Conservation (phyloP, 2,888 invertebrate genomes). For the Leucophora obtusa region DNA sequence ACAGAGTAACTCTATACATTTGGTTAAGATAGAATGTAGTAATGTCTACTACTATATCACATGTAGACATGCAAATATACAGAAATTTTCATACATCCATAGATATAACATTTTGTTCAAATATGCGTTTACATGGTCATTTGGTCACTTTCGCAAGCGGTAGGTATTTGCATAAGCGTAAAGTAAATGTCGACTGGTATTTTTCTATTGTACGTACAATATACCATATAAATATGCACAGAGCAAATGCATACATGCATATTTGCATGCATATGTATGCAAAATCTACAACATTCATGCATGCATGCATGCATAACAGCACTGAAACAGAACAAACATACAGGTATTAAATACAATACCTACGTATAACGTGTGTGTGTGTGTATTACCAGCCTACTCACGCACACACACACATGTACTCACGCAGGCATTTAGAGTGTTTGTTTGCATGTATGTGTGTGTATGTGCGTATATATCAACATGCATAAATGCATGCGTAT, state of each 20-base stretch:
- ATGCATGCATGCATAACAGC: conserved; percentile 40
- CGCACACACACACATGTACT: conserved; percentile 24
- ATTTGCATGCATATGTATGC: conserved; percentile 22
- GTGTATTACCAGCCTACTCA: background rate
- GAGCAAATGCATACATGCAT: conserved; percentile 7
- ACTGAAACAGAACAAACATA: conserved; percentile 39
- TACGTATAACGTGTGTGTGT: background rate
- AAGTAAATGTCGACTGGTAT: conserved; percentile 59
- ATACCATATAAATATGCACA: conserved; percentile 22
- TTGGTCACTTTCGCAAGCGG: conserved; percentile 66
- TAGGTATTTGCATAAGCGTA: conserved; percentile 64
- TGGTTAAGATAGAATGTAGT: conserved; percentile 19
- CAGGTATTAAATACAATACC: conserved; percentile 41
- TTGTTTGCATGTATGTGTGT: conserved; percentile 17
- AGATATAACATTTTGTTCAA: conserved; percentile 56
- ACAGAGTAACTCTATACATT: conserved; percentile 15
- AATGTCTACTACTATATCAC: background rate
- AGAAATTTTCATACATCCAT: background rate
- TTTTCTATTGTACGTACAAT: conserved; percentile 45
- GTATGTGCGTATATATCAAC: conserved; percentile 10
- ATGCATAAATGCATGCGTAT: conserved; percentile 48
- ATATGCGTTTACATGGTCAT: conserved; percentile 66
- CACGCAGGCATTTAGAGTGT: conserved; percentile 34
- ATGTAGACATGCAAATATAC: background rate
- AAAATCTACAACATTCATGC: conserved; percentile 52